Evolutionary conservation across 1,140 invertebrate species (phyloP).

Genomic region (Drosophila virilis): DNA sequence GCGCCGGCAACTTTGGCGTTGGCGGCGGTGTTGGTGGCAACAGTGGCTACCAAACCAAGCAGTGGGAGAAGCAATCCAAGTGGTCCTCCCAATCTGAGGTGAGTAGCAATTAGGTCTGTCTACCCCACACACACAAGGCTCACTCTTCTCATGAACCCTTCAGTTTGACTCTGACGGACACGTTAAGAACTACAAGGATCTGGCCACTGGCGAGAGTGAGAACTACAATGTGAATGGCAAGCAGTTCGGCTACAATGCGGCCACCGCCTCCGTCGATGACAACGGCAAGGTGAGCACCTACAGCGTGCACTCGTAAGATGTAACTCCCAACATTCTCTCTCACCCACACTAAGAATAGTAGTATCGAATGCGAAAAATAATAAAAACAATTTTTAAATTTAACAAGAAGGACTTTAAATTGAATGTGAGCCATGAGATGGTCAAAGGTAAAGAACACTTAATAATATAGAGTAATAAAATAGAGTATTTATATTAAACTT

Average conservation of each 20-base stretch:
- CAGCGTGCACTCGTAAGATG: slow-evolving; percentile 79
- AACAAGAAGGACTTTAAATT: too few species aligned
- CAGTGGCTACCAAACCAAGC: slow-evolving; percentile 73
- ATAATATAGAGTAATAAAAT: too few species aligned
- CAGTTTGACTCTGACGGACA: slow-evolving; percentile 72
- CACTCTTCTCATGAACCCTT: neutral
- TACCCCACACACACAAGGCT: neutral
- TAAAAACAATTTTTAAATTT: neutral
- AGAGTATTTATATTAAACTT: too few species aligned
- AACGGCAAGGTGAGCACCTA: slow-evolving; percentile 79
- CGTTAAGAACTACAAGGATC: slow-evolving; percentile 79
- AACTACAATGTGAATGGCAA: slow-evolving; percentile 76
- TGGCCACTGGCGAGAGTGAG: slow-evolving; percentile 83
- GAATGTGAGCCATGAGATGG: too few species aligned
- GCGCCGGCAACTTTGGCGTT: slow-evolving; percentile 52
- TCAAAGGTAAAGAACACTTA: too few species aligned
- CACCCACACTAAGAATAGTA: neutral
- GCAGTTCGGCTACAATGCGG: slow-evolving; percentile 73
- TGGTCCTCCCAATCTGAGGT: slow-evolving; percentile 83
- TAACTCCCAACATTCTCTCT: neutral
- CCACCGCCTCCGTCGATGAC: slow-evolving; percentile 83
- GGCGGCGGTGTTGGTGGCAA: slow-evolving; percentile 37
- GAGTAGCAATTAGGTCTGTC: neutral
- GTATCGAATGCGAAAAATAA: slow-evolving; percentile 4
- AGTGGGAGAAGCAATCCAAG: slow-evolving; percentile 84